Evolutionary conservation across 2,113 vertebrate genomes (phyloP).

Genomic region (Myotis lucifugus): DNA sequence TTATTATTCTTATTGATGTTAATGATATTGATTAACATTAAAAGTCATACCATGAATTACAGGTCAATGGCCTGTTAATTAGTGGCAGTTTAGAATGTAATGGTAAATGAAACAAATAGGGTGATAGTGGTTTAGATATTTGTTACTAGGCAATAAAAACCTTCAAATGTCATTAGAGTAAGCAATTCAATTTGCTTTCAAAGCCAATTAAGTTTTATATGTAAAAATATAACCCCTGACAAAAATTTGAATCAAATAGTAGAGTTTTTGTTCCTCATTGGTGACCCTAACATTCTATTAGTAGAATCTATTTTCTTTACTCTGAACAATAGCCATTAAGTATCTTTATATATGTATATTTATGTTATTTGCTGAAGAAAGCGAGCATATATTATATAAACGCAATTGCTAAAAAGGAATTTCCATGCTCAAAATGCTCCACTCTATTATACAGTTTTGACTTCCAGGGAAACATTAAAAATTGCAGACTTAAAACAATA

Average conservation of each 20-base stretch:
- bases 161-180: not conserved
- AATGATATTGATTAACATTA: slow-evolving; percentile 56
- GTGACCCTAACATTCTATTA: not conserved
- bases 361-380: not conserved
- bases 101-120: slow-evolving; percentile 36
- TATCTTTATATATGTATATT: fast-evolving
- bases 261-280: not conserved
- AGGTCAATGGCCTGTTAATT: slow-evolving; percentile 42
- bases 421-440: not conserved
- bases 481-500: not conserved
- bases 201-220: not conserved
- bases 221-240: not conserved
- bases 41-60: not conserved
- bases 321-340: not conserved
- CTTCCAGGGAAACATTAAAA: not conserved
- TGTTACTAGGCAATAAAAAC: not conserved
- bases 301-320: not conserved
- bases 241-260: not conserved
- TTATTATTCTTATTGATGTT: slow-evolving; percentile 6
- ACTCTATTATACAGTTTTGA: not conserved
- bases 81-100: slow-evolving; percentile 26
- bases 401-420: not conserved
- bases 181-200: not conserved
- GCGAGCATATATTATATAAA: not conserved
- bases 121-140: not conserved